Conservation (phyloP, 64 coral and sea anemone species). For the Exaiptasia diaphana region DNA sequence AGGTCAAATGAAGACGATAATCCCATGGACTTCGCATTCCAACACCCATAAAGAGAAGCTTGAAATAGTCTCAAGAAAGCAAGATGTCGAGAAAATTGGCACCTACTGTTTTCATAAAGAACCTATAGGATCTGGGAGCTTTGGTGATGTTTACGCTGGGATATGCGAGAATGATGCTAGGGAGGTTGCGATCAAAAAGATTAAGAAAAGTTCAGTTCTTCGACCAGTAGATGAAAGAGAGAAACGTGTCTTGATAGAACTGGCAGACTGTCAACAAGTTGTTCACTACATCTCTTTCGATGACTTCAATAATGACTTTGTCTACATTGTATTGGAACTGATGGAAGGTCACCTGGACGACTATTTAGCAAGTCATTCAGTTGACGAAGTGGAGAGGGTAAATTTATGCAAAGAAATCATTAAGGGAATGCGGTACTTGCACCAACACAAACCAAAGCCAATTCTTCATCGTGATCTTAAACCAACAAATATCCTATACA, state of each 20-base stretch:
- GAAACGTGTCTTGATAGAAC: not conserved
- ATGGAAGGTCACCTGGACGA: conserved; percentile 54
- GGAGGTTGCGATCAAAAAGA: conserved; percentile 1
- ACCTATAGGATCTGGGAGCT: conserved; percentile 12
- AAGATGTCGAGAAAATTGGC: not conserved
- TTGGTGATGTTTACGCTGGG: conserved; percentile 19
- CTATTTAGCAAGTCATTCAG: not conserved
- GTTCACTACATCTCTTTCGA: conserved; percentile 16
- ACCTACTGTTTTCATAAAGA: not conserved
- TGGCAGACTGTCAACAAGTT: conserved; percentile 32
- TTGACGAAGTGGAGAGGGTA: not conserved
- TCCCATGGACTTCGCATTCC: conserved; percentile 9
- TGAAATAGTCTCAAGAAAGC: not conserved
- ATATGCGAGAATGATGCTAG: conserved; percentile 4
- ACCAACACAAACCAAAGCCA: conserved; percentile 10
- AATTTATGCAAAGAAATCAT: conserved; percentile 60
- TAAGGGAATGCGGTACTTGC: conserved; percentile 37
- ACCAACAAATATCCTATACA: conserved; percentile 20
- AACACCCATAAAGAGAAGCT: not conserved
- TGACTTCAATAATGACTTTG: not conserved
- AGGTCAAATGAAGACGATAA: not conserved
- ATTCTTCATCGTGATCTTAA: not conserved
- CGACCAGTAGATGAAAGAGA: conserved; percentile 12
- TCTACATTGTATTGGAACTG: conserved; percentile 54
- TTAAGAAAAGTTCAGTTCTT: not conserved